Percentiles rank a stretch among this genome's conserved stretches.
phyloP scores from a whole-genome alignment of 2,888 invertebrate genomes.

The Meteorus colon region DNA sequence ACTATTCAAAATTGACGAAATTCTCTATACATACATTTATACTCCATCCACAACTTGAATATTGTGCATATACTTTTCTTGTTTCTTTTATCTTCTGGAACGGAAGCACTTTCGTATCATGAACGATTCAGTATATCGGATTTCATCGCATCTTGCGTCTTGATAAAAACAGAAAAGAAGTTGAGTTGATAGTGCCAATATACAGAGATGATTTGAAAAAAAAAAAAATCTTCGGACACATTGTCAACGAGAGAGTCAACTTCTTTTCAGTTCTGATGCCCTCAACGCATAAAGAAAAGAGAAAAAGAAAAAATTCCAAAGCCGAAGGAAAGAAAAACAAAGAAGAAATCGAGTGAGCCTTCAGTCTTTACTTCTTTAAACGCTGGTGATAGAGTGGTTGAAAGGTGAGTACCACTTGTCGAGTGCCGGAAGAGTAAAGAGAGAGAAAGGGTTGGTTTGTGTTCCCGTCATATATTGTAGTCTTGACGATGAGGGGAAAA shows the following conservation, averaged over 20 bases:
- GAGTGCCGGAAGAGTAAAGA: conserved; percentile 57
- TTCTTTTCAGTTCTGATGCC: conserved; percentile 42
- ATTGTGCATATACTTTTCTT: not conserved
- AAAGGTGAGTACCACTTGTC: conserved; percentile 68
- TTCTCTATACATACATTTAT: not conserved
- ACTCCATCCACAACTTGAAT: not conserved
- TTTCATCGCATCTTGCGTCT: not conserved
- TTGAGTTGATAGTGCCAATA: not conserved
- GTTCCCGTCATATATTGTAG: conserved; percentile 32
- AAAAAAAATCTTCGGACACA: conserved; percentile 4
- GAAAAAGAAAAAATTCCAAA: conserved; percentile 9
- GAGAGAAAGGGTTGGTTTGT: conserved; percentile 41
- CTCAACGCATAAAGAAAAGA: conserved; percentile 8
- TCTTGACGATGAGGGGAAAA: conserved; percentile 32
- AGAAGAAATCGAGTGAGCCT: conserved; percentile 62
- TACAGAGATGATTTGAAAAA: not conserved
- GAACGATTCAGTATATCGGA: not conserved
- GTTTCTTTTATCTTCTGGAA: conserved; percentile 16
- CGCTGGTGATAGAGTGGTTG: conserved; percentile 72
- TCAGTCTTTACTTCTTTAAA: conserved; percentile 72
- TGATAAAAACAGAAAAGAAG: not conserved
- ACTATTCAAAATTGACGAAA: conserved; percentile 4
- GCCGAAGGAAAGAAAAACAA: conserved; percentile 26
- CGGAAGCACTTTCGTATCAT: not conserved
- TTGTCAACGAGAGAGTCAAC: conserved; percentile 49